Evolutionary conservation across 1,140 invertebrate genomes (phyloP), one percentile per base, ranked within the genome.

Genomic region (Stratiolaelaps scimitus): DNA sequence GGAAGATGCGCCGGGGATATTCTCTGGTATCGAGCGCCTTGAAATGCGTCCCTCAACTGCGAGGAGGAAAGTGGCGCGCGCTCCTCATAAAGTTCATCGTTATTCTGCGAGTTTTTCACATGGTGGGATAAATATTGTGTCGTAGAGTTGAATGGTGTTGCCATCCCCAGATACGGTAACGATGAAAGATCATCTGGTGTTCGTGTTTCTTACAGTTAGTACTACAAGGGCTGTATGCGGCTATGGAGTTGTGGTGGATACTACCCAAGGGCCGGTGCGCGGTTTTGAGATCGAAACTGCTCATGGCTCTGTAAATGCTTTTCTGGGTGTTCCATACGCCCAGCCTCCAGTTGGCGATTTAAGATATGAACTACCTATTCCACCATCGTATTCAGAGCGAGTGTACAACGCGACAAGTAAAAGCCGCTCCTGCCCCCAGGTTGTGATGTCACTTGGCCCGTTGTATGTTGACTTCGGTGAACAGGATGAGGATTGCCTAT

Each of bases 241-340:
- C 5, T 40, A 10, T 40, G 34, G 34, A 4, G 10, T 40, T 40
- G 34, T 10, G 10, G 53, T 60, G 17, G 2, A 60, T 17, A 20
- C 23, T 1, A n/a, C 26, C 20, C 53, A 17, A 23, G 15, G 53
- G 6, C 17, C 23, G 13, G 20, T 60, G 2, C 53, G 53, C 15
- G 53, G 53, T 23, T 26, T 60, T 2, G 53, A 60, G 2, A 26
- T 26, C 1, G 53, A 26, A 34, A 60, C 23, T 4, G 13, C 2
- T 26, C 26, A 20, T 10, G 53, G 53, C 1, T 13, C 26, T 1
- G 86, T 94, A 0, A 87, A 92, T 73, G 84, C 87, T 7, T 96
- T 88, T 73, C 85, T 84, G 20, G 91, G 91, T 5, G 90, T 97
- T 67, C 93, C 92, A 0, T 96, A 89, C 75, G 92, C 92, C 0